Evolutionary conservation across 2,888 invertebrate species (phyloP), one percentile per base, ranked within the genome.

Genomic region (Athalia cordata): DNA sequence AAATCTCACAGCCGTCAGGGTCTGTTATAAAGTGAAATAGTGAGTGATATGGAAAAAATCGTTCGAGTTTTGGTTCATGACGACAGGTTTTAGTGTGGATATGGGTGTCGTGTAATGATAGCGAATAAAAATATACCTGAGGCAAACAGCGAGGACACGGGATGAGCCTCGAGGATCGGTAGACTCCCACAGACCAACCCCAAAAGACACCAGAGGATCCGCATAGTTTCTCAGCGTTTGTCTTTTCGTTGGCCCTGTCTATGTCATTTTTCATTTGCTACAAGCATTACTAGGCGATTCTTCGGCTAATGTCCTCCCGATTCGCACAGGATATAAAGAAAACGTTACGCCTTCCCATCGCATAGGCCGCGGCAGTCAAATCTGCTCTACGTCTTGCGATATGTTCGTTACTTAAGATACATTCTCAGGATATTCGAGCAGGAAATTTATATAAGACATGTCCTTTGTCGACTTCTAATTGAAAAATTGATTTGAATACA

Each of bases 111-210:
- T 50, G 43, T 11, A 52, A 68, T 68, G 68, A 66, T 66, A 68
- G 68, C 55, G 13, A 76, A 43, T n/a, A 9, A n/a, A 75, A 65
- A 68, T 52, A 11, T 81, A 85, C 85, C 83, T 78, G 77, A 45
- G 47, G 77, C n/a, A 15, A 74, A 78, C 52, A 85, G 75, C 57
- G 85, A 82, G 72, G 84, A 82, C 67, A 89, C 81, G 67, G 89
- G 89, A 81, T 87, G 86, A 78, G 87, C 87, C 78, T 84, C 81
- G 59, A 87, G 83, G 77, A 83, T 84, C 65, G 88, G 86, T 77
- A 89, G 82, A 83, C 86, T 85, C 85, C 84, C 86, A 85, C 87
- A 89, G 81, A 89, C 83, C 81, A 87, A 81, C 85, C 86, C 89
- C 80, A 85, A 86, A 80, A 86, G 82, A 87, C 87, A 86, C 83